Base-by-base conservation (phyloP, 2,797 vertebrate genomes). In the Crenichthys baileyi region DNA sequence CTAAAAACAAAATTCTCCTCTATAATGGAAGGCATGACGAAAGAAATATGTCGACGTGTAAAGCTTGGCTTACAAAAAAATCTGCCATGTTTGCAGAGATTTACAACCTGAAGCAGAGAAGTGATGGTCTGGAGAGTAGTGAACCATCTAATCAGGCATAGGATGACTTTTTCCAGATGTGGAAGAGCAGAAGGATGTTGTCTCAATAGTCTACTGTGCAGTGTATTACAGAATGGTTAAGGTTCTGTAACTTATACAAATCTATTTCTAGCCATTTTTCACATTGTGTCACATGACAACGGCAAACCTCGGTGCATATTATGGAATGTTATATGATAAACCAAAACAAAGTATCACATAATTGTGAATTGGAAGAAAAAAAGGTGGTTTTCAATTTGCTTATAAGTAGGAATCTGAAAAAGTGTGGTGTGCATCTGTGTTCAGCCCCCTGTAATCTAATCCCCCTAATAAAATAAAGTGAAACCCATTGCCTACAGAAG, bases 11-110 rank as follows among this genome's bases (percentile, higher is more conserved):
- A 85, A 75, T 67, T 74, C 81, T 72, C 26, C 24, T 73, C 73
- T 53, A 31, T 76, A 78, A 65, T 26, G 56, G 58, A 73, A 70
- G 63, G 75, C 79, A 61, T 68, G 76, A 79, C 55, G 53, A 70
- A 72, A 70, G 68, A 78, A 84, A 77, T 79, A 61, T 73, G 74
- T 76, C 12, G 74, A 82, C 56, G 75, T 80, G 75, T 83, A 76
- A 72, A 82, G 73, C 58, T 72, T 26, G 9, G 55, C 85, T 78
- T 73, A 31, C 77, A 73, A 68, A 60, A 83, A 48, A 72, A 80
- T 78, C 72, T 78, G 68, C 55, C 56, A 63, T 76, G 75, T 87
- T 84, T 83, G 76, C 63, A 0, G 2, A 83, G 76, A 76, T 85
- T 86, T 78, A 79, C 68, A 46, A 74, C 68, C 68, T 67, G 70